Conservation (phyloP, 2,888 invertebrate species). For the Melipona beecheii region DNA sequence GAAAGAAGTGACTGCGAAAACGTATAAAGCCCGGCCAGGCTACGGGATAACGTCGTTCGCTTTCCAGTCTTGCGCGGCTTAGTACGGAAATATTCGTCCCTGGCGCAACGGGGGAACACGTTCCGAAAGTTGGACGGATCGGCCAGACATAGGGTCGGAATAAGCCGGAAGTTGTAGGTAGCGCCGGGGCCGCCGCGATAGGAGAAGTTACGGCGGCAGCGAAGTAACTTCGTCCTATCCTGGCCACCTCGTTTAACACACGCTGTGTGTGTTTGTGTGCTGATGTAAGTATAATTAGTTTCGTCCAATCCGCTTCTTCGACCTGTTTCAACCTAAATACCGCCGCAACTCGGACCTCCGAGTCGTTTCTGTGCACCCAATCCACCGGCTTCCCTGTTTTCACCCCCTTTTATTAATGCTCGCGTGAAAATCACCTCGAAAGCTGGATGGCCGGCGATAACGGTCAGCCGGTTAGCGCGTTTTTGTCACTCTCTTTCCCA, state of each 20-base stretch:
- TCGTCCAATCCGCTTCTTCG: conserved; percentile 53
- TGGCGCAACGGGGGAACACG: conserved; percentile 43
- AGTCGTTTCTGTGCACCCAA: neutral
- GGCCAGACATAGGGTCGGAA: conserved; percentile 56
- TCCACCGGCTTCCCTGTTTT: neutral
- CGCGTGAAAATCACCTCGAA: neutral
- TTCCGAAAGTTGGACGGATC: conserved; percentile 58
- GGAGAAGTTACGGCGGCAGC: conserved; percentile 55
- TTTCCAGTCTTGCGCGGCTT: neutral
- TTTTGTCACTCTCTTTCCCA: neutral
- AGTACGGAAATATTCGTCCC: conserved; percentile 48
- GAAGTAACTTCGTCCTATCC: conserved; percentile 55
- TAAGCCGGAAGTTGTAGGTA: conserved; percentile 61
- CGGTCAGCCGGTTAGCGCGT: conserved; percentile 4
- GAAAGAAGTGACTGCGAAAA: too few species aligned
- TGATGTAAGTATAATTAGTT: conserved; percentile 63
- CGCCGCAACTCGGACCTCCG: neutral
- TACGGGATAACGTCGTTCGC: neutral
- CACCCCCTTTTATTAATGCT: conserved; percentile 16
- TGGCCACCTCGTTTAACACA: conserved; percentile 62
- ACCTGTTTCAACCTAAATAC: conserved; percentile 46
- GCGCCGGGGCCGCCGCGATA: conserved; percentile 43
- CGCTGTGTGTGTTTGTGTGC: conserved; percentile 15
- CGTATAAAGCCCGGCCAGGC: too few species aligned
- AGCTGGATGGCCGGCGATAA: neutral